These are phyloP conservation scores for Herminia tarsipennalis DNA, from an alignment of 2,888 invertebrate genomes.

Conservation along the genomic window DNA sequence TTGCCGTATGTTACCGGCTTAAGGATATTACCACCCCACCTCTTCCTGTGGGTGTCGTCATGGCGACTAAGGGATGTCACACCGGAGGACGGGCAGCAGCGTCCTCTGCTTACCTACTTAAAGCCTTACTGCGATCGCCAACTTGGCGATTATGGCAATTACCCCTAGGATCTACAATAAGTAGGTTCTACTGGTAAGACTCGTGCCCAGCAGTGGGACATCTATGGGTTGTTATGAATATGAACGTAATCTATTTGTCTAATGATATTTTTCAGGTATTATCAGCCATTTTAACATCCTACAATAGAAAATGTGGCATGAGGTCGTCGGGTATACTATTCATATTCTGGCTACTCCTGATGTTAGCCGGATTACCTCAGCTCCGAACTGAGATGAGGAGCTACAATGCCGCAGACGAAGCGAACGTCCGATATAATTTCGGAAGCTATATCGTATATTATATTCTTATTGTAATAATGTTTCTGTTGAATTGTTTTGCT, in stretches of 20 bases:
- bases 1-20: too few species aligned
- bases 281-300: slow-evolving; percentile 88
- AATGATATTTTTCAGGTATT: slow-evolving; percentile 85
- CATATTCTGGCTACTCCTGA: slow-evolving; percentile 94
- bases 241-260: not conserved
- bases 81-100: too few species aligned
- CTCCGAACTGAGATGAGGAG: slow-evolving; percentile 87
- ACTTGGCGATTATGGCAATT: too few species aligned
- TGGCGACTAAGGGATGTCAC: too few species aligned
- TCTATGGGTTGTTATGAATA: not conserved
- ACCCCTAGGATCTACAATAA: too few species aligned
- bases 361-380: slow-evolving; percentile 89
- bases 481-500: slow-evolving; percentile 91
- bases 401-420: slow-evolving; percentile 65
- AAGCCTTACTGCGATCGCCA: too few species aligned
- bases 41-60: too few species aligned
- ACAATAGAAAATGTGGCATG: slow-evolving; percentile 93
- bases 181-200: too few species aligned
- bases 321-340: slow-evolving; percentile 95
- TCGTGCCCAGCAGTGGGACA: too few species aligned
- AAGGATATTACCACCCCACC: too few species aligned
- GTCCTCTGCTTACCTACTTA: too few species aligned
- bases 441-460: slow-evolving; percentile 92
- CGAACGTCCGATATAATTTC: slow-evolving; percentile 87
- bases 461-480: slow-evolving; percentile 87